Base-by-base conservation (phyloP, 2,797 vertebrate species). In the Aselliscus stoliczkanus region DNA sequence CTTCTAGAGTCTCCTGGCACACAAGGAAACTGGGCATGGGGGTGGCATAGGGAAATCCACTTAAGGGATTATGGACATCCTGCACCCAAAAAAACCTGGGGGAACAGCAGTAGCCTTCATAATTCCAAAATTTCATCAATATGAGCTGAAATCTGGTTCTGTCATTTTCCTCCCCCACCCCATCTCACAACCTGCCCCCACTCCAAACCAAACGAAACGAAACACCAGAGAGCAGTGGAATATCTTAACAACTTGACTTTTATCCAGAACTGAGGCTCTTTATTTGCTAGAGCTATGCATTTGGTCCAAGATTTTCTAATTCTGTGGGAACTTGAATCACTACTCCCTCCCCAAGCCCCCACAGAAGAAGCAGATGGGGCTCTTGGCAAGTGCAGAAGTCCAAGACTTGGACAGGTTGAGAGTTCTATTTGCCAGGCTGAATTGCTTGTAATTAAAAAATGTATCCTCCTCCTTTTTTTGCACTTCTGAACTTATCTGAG, bases 381-480 rank as follows among this genome's bases (percentile, higher is more conserved):
- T 81, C 94, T 96, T 96, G 96, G 95, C 93, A 4, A 76, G 69
- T 81, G 70, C 70, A 39, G 85, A 80, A 84, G 90, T 82, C 97
- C 94, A 76, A 70, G 93, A 91, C 94, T 96, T 93, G 96, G 96
- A 95, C 94, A 96, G 85, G 90, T 91, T 76, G 94, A 82, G 88
- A 86, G 94, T 90, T 92, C 93, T 73, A 6, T 69, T 84, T 96
- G 95, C 95, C 97, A 98, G 96, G 56, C 96, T 93, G 94, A 90
- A 95, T 89, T 87, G 79, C 92, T 92, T 92, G n/a, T 96, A 94
- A 97, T 96, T 96, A 93, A 95, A 96, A 95, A 76, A 44, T 88
- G 81, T 75, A 27, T 85, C 81, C 50, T 93, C 54, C 76, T 64
- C 47, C 60, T 88, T 77, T 83, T 95, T 54, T 47, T 90, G 80